phyloP scores from a whole-genome alignment of 1,140 invertebrate species.

The Drosophila cardini region DNA sequence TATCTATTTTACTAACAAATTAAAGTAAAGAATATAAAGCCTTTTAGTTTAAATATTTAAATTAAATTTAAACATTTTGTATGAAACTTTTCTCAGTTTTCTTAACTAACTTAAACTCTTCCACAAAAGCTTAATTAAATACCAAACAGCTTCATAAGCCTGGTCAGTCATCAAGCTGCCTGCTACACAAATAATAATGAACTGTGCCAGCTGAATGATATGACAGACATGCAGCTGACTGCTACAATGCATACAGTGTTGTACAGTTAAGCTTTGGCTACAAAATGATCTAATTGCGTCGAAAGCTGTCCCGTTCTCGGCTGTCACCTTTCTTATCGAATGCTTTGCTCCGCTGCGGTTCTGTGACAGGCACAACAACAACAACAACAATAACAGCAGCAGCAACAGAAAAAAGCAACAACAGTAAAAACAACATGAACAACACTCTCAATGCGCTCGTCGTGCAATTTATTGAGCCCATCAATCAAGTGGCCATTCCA shows the following conservation, averaged over 20 bases:
- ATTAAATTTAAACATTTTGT: no score
- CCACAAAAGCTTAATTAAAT: no score
- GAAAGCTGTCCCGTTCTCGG: constrained; percentile 38
- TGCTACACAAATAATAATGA: background rate
- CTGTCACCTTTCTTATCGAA: constrained; percentile 66
- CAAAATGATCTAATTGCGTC: constrained; percentile 40
- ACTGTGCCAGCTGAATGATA: background rate
- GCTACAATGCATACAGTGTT: background rate
- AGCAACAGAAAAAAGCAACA: constrained; percentile 1
- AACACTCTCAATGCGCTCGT: constrained; percentile 51
- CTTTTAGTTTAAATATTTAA: no score
- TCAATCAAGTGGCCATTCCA: constrained; percentile 77
- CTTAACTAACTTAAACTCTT: no score
- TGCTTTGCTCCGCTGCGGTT: constrained; percentile 28
- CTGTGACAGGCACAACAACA: constrained; percentile 35
- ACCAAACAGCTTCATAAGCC: no score
- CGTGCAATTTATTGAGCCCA: constrained; percentile 79
- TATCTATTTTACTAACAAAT: no score
- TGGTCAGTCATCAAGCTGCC: constrained; percentile 2
- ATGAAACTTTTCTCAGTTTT: no score
- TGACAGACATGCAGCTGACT: constrained; percentile 8
- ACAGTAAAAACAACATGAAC: constrained; percentile 38
- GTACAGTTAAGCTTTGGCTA: background rate
- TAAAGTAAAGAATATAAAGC: no score
- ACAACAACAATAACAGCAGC: constrained; percentile 32